A percentile compares a stretch with the other conserved stretches of the same genome.
Evolutionary conservation across 2,888 invertebrate genomes (phyloP).

Genomic region (Mimachlamys varia): DNA sequence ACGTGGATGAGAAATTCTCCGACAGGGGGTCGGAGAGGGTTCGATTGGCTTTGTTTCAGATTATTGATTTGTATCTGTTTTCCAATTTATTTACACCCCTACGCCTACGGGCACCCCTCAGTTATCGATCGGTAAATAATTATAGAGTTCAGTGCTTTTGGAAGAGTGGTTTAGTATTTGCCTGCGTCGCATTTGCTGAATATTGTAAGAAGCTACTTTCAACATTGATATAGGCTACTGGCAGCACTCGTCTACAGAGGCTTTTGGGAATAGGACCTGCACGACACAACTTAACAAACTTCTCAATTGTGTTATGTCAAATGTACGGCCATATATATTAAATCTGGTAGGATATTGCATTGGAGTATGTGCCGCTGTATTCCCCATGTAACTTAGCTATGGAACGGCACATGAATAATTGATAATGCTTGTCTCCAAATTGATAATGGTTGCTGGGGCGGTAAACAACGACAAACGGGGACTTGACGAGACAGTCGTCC

Average conservation of each 20-base stretch:
- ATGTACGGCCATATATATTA: constrained; percentile 29
- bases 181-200: constrained; percentile 42
- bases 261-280: neutral
- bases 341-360: constrained; percentile 7
- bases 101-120: constrained; percentile 45
- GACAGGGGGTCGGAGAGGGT: constrained; percentile 31
- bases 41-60: constrained; percentile 13
- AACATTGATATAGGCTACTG: neutral
- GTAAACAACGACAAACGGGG: constrained; percentile 31
- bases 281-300: constrained; percentile 20
- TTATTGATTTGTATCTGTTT: constrained; percentile 17
- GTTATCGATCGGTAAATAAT: constrained; percentile 48
- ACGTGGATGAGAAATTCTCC: constrained; percentile 23
- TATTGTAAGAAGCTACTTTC: neutral
- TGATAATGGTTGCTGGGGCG: constrained; percentile 21
- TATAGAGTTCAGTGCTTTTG: constrained; percentile 50
- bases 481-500: neutral
- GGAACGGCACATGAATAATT: constrained; percentile 21
- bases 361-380: neutral
- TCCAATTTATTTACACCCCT: constrained; percentile 44
- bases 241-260: neutral
- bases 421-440: constrained; percentile 29
- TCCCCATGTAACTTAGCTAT: neutral
- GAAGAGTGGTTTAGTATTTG: constrained; percentile 47
- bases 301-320: constrained; percentile 17